phyloP scores from a whole-genome alignment of 2,888 invertebrate genomes.

The Meiosimyza decipiens region DNA sequence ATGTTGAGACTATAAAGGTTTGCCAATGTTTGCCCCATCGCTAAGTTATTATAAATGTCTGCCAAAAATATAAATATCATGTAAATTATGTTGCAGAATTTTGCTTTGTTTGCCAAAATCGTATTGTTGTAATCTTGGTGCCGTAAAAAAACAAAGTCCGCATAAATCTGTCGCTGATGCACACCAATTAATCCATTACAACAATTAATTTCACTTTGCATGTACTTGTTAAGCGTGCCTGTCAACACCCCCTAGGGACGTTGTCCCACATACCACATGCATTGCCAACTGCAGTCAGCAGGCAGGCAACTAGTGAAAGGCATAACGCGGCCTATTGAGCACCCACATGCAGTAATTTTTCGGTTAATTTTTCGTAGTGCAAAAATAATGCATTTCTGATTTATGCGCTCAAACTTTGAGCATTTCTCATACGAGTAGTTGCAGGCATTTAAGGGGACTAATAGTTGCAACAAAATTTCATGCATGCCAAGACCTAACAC shows the following conservation, averaged over 20 bases:
- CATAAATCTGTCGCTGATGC: slow-evolving; percentile 48
- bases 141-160: slow-evolving; percentile 35
- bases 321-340: not conserved
- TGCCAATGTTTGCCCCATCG: too few species aligned
- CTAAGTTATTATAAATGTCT: too few species aligned
- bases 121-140: slow-evolving; percentile 25
- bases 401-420: too few species aligned
- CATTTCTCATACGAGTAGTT: too few species aligned
- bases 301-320: not conserved
- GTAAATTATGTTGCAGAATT: not conserved
- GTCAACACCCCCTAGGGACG: not conserved
- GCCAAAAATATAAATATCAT: too few species aligned
- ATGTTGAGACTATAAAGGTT: too few species aligned
- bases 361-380: too few species aligned
- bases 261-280: not conserved
- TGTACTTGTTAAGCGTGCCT: slow-evolving; percentile 1
- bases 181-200: slow-evolving; percentile 48
- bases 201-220: slow-evolving; percentile 29
- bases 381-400: too few species aligned
- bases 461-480: too few species aligned
- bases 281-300: not conserved
- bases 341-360: not conserved
- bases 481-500: too few species aligned
- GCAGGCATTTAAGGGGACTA: too few species aligned
- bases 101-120: not conserved